Percentiles rank a stretch among this genome's conserved stretches.
Evolutionary conservation across 2,797 vertebrate species (phyloP).

Genomic region (Lithobates sylvaticus): DNA sequence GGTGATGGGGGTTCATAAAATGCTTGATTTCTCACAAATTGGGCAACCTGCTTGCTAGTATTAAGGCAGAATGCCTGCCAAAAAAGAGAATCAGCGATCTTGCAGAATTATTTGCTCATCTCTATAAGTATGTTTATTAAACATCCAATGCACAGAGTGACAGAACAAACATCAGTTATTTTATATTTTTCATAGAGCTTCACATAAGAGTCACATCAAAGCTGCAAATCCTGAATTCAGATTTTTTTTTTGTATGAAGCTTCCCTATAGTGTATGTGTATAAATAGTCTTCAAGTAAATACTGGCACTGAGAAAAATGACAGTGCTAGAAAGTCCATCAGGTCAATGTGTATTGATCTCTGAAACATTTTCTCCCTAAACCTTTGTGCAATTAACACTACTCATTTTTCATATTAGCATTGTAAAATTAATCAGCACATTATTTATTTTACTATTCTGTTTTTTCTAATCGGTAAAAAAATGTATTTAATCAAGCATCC

Average conservation of each 20-base stretch:
- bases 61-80: neutral
- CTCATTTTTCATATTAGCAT: neutral
- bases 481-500: slow-evolving; percentile 12
- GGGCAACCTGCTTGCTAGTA: neutral
- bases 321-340: neutral
- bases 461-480: neutral
- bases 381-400: neutral
- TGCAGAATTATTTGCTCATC: too few relatives aligned
- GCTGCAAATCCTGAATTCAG: too few relatives aligned
- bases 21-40: neutral
- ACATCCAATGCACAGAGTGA: neutral
- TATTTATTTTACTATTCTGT: slow-evolving; percentile 5
- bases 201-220: too few relatives aligned
- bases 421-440: slow-evolving; percentile 14
- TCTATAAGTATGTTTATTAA: neutral
- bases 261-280: neutral
- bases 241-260: neutral
- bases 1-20: too few relatives aligned
- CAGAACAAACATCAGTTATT: neutral
- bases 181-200: too few relatives aligned
- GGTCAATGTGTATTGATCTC: neutral
- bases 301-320: neutral
- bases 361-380: neutral
- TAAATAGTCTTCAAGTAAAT: neutral
- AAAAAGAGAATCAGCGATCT: too few relatives aligned